These are phyloP conservation scores for Oenanthe oenanthe DNA, from an alignment of 2,113 vertebrate species.

Conservation along the genomic window DNA sequence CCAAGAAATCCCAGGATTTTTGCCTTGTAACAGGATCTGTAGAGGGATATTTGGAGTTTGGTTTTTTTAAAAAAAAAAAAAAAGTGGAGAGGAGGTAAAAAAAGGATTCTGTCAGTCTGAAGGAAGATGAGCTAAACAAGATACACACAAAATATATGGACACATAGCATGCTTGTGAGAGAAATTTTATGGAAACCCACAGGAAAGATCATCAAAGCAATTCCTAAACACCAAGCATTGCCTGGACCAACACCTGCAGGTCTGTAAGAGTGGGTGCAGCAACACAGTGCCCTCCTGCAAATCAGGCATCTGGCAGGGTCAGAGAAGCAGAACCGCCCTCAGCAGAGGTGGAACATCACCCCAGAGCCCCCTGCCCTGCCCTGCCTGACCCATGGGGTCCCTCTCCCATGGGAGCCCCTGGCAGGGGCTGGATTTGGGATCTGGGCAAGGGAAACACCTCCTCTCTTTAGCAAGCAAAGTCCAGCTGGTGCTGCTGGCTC, in stretches of 20 bases:
- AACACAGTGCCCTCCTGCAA: background rate
- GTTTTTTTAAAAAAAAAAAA: background rate
- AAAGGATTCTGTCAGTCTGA: background rate
- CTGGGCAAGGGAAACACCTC: background rate
- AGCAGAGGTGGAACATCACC: background rate
- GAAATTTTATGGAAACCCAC: background rate
- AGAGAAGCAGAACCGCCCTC: background rate
- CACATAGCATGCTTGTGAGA: background rate
- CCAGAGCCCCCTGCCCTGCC: too few relatives aligned
- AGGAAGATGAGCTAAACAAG: background rate
- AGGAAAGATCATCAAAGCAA: background rate
- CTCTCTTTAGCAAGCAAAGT: background rate
- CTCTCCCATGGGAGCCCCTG: background rate
- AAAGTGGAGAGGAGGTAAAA: background rate
- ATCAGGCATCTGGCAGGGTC: background rate
- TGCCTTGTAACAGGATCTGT: slow-evolving; percentile 93
- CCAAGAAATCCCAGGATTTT: slow-evolving; percentile 93
- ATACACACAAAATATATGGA: background rate
- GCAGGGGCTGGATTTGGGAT: background rate
- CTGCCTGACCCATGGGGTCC: too few relatives aligned
- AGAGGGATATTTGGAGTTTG: background rate
- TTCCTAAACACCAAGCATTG: background rate
- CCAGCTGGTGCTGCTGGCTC: background rate
- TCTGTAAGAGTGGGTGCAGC: background rate
- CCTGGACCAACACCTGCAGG: background rate